phyloP scores from a whole-genome alignment of 2,888 invertebrate genomes.

The Caenorhabditis sinica region DNA sequence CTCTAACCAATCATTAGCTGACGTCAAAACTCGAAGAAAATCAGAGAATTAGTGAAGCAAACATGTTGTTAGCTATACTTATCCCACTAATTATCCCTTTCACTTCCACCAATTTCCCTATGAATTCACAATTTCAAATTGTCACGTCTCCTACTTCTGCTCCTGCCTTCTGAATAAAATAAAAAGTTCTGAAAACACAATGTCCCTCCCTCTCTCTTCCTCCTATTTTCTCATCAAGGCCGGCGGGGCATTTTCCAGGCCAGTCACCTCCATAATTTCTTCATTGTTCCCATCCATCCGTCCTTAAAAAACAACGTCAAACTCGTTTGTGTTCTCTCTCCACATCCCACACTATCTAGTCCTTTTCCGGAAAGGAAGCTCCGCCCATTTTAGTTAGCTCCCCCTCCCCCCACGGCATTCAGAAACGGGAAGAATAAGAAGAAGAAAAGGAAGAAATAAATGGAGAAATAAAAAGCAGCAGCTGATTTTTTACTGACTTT shows the following conservation, averaged over 20 bases:
- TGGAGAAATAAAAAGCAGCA: no score
- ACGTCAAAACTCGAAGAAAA: no score
- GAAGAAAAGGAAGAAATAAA: slow-evolving; percentile 8
- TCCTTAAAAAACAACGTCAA: slow-evolving; percentile 44
- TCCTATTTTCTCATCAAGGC: neutral
- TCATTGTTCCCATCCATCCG: slow-evolving; percentile 49
- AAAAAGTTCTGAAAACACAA: slow-evolving; percentile 22
- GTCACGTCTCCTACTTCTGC: neutral
- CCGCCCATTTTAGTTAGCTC: slow-evolving; percentile 37
- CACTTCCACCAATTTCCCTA: neutral
- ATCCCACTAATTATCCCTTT: no score
- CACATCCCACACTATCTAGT: neutral
- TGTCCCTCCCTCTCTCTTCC: neutral
- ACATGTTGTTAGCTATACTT: no score
- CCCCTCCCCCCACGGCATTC: slow-evolving; percentile 3
- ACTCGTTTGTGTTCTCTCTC: neutral
- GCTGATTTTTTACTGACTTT: neutral
- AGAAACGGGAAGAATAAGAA: neutral
- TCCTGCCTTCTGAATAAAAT: neutral
- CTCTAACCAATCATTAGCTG: no score
- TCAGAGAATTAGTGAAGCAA: no score
- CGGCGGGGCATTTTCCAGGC: slow-evolving; percentile 29
- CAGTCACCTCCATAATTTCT: slow-evolving; percentile 54
- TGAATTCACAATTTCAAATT: neutral
- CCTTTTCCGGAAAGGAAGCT: slow-evolving; percentile 8